Base-by-base conservation (phyloP, 2,888 invertebrate genomes). In the Lycophotia porphyrea region DNA sequence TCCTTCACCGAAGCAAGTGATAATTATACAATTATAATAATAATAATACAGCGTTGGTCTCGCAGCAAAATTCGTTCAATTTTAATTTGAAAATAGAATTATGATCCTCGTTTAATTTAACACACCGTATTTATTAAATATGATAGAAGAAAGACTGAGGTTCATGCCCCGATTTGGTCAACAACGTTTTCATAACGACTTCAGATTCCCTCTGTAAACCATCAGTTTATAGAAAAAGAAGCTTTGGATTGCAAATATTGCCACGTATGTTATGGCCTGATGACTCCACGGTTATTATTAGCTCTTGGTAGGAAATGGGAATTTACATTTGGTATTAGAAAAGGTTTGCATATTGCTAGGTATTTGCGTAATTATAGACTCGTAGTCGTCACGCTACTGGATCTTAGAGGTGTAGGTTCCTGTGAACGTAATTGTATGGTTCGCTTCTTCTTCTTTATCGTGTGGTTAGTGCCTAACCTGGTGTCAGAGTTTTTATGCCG, bases 361-460 rank as follows among this genome's bases (percentile, higher is more conserved):
- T 76, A 81, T 82, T 76, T 81, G 55, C 76, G 68, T 82, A 82
- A 82, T 84, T 76, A 81, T 27, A 70, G 49, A 66, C 18, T 52
- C 11, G 15, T 73, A 18, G 8, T 9, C 81, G 76, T 84, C 82
- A 84, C 71, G 85, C 76, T 81, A 24, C 49, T 84, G 44, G 44
- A 15, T 55, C 44, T 31, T 3, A 15, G 49, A 76, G 65, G 67
- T 68, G 47, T 44, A 47, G 75, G 81, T 60, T 27, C 18, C 58
- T 64, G 13, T 68, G 13, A 76, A 24, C 36, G 55, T 68, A 66
- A 60, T 60, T 69, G 49, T 70, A 65, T 24, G 47, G 60, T 66
- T 21, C 9, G n/a, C 49, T 21, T n/a, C n/a, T n/a, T n/a, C n/a
- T n/a, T n/a, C n/a, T n/a, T n/a, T n/a, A n/a, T n/a, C n/a, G n/a